Evolutionary conservation across 2,797 vertebrate species (phyloP).

Genomic region (Glossophaga mutica): DNA sequence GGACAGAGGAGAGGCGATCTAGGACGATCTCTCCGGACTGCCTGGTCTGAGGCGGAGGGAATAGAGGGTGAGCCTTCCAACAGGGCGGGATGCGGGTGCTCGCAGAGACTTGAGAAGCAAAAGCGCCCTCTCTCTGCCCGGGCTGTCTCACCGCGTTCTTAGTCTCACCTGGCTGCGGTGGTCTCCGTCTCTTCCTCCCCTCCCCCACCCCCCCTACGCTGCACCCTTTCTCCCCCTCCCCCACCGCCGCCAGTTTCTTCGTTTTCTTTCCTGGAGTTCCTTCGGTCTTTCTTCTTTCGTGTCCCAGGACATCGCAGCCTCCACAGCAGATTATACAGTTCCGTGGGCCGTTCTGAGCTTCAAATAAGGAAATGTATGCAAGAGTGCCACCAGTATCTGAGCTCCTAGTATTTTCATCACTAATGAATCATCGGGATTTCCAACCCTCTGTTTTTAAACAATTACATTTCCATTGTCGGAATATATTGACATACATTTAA

Average conservation of each 20-base stretch:
- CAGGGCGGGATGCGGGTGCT: too few relatives aligned
- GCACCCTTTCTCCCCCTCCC: too few relatives aligned
- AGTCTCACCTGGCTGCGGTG: neutral
- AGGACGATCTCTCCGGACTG: too few relatives aligned
- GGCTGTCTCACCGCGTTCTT: too few relatives aligned
- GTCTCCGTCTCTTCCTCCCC: too few relatives aligned
- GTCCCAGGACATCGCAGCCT: neutral
- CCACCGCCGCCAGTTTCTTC: fast-evolving
- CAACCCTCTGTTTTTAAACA: neutral
- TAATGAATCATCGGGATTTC: neutral
- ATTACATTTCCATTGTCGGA: neutral
- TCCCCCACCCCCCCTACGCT: too few relatives aligned
- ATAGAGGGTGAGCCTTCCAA: neutral
- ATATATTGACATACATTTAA: neutral
- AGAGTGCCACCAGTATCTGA: neutral
- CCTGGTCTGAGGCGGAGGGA: neutral
- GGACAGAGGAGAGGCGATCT: neutral
- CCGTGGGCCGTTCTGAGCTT: neutral
- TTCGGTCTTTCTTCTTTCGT: neutral
- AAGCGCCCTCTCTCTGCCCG: neutral
- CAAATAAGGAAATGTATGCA: neutral
- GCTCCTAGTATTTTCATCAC: neutral
- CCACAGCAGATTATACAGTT: neutral
- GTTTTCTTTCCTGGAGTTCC: neutral
- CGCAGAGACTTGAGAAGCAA: neutral